These are phyloP conservation scores for Drosophila neotestacea DNA, from an alignment of 2,888 invertebrate species.

Conservation along the genomic window DNA sequence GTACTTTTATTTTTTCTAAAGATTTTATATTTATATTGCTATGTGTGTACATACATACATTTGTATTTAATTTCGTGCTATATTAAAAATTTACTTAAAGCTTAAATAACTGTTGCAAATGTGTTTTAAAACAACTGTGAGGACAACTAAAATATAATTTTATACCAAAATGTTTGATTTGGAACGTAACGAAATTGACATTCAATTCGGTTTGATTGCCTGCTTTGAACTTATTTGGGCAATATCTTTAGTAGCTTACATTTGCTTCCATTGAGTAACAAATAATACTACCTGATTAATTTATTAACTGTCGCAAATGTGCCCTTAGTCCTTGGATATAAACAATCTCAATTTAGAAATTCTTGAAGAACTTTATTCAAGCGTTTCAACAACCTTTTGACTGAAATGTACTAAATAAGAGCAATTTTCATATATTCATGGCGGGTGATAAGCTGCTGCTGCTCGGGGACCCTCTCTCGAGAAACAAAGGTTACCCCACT, in stretches of 20 bases:
- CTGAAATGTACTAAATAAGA: slow-evolving; percentile 59
- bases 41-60: too few relatives aligned
- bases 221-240: not conserved
- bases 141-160: too few relatives aligned
- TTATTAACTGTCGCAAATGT: slow-evolving; percentile 11
- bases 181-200: too few relatives aligned
- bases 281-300: not conserved
- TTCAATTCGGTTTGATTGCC: too few relatives aligned
- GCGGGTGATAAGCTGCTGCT: slow-evolving; percentile 67
- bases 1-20: too few relatives aligned
- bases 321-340: slow-evolving; percentile 2
- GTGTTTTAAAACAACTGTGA: too few relatives aligned
- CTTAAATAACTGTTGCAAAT: too few relatives aligned
- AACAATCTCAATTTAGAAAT: slow-evolving; percentile 8
- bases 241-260: not conserved
- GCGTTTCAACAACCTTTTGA: slow-evolving; percentile 9
- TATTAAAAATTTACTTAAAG: too few relatives aligned
- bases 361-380: slow-evolving; percentile 30
- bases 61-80: too few relatives aligned
- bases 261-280: not conserved
- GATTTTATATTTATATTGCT: too few relatives aligned
- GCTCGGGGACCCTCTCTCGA: slow-evolving; percentile 43
- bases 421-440: slow-evolving; percentile 76
- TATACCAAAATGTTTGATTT: too few relatives aligned
- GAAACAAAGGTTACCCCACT: slow-evolving; percentile 66